Evolutionary conservation across 2,888 invertebrate species (phyloP).

Genomic region (Anoncus sp.): DNA sequence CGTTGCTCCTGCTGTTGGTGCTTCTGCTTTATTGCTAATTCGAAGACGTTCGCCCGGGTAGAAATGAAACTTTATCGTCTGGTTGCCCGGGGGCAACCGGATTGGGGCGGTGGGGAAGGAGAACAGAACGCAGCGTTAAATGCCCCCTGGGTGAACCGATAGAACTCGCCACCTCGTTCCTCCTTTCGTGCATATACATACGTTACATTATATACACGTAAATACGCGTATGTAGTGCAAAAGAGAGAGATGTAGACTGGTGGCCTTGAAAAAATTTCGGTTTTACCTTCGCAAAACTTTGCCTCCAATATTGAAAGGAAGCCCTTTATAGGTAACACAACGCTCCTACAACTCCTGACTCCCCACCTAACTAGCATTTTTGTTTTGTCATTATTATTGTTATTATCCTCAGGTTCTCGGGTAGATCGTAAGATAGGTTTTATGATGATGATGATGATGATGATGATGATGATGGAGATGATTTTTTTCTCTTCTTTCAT

Average conservation of each 20-base stretch:
- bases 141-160: slow-evolving; percentile 50
- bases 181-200: slow-evolving; percentile 22
- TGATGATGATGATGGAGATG: slow-evolving; percentile 27
- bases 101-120: background rate
- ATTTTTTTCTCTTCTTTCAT: slow-evolving; percentile 36
- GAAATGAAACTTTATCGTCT: slow-evolving; percentile 80
- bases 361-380: slow-evolving; percentile 35
- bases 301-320: slow-evolving; percentile 1
- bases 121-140: slow-evolving; percentile 47
- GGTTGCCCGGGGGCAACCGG: slow-evolving; percentile 72
- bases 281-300: slow-evolving; percentile 42
- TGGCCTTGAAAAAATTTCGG: slow-evolving; percentile 50
- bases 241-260: background rate
- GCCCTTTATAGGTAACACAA: slow-evolving; percentile 31
- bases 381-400: slow-evolving; percentile 36
- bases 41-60: slow-evolving; percentile 79
- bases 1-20: slow-evolving; percentile 49
- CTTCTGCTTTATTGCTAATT: slow-evolving; percentile 82
- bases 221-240: background rate
- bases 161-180: slow-evolving; percentile 62
- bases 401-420: slow-evolving; percentile 32
- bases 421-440: slow-evolving; percentile 36
- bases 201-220: background rate
- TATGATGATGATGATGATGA: slow-evolving; percentile 32
- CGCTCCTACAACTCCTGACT: slow-evolving; percentile 34